Conservation (phyloP, 2,797 vertebrate species). For the Spinibarbus caldwelli region DNA sequence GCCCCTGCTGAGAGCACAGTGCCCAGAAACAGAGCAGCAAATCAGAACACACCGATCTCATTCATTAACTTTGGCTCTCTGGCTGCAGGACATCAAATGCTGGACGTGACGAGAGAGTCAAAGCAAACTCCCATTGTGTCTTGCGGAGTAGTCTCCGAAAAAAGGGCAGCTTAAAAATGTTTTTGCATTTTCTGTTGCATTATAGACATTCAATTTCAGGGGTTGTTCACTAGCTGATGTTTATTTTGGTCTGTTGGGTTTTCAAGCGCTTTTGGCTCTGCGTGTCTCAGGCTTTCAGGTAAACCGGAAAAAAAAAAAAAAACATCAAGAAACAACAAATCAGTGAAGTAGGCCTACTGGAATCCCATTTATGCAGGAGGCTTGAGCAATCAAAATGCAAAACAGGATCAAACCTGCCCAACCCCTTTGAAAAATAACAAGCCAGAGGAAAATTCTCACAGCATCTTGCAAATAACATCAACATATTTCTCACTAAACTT, state of each 20-base stretch:
- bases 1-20: constrained; percentile 63
- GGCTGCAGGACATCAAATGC: constrained; percentile 69
- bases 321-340: constrained; percentile 70
- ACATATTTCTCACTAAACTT: constrained; percentile 69
- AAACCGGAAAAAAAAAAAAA: neutral
- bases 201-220: constrained; percentile 17
- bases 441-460: constrained; percentile 63
- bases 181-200: constrained; percentile 26
- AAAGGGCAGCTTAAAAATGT: constrained; percentile 3
- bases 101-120: constrained; percentile 71
- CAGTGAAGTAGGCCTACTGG: constrained; percentile 65
- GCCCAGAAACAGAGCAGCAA: constrained; percentile 63
- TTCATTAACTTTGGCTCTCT: constrained; percentile 73
- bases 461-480: constrained; percentile 74
- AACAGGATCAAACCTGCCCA: constrained; percentile 67
- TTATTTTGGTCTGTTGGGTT: constrained; percentile 32
- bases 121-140: no score
- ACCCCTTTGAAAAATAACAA: constrained; percentile 11
- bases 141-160: constrained; percentile 46
- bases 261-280: neutral
- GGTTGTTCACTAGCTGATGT: neutral
- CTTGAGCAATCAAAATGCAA: constrained; percentile 79
- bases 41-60: constrained; percentile 69
- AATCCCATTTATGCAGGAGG: constrained; percentile 69
- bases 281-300: constrained; percentile 12